Base-by-base conservation (phyloP, 2,888 invertebrate genomes). In the Acronicta leporina region DNA sequence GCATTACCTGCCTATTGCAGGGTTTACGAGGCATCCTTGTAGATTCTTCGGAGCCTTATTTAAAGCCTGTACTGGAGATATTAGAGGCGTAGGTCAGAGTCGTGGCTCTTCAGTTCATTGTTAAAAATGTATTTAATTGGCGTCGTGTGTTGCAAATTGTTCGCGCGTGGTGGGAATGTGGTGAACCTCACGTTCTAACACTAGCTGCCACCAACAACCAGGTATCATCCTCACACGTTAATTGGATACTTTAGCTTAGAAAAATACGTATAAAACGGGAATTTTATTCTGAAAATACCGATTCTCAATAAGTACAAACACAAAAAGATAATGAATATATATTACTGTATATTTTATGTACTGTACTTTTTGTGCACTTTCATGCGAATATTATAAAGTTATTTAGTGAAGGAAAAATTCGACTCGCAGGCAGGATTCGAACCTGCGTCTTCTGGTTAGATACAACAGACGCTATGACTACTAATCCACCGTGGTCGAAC, bases 51-150 rank as follows among this genome's bases (percentile, higher is more conserved):
- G 42, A 43, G 41, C 14, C 50, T 64, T 63, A 48, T 59, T 55
- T 48, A 52, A 59, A 40, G 40, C 15, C 41, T 54, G 15, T 48
- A 62, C 27, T 20, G 25, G 56, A 25, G 35, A 45, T 53, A 57
- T 55, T 61, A 63, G 53, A 57, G 54, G 55, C 43, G 46, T 15
- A 54, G 71, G 71, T 71, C 64, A 62, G 59, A 72, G 57, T 77
- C 76, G 81, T 82, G 75, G 73, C 55, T 64, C 50, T 61, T 55
- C 53, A 56, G 69, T 70, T 64, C 73, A 75, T 80, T 79, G 82
- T 79, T 77, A 73, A 79, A 80, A 79, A 82, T 79, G 66, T 68
- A 76, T 84, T 85, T 87, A 88, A 88, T 87, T 87, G 85, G 82
- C 71, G 61, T 84, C 85, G 85, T 84, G 85, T 81, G 78, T 74